phyloP scores from a whole-genome alignment of 2,113 vertebrate species.

The Nothocercus nigrocapillus region DNA sequence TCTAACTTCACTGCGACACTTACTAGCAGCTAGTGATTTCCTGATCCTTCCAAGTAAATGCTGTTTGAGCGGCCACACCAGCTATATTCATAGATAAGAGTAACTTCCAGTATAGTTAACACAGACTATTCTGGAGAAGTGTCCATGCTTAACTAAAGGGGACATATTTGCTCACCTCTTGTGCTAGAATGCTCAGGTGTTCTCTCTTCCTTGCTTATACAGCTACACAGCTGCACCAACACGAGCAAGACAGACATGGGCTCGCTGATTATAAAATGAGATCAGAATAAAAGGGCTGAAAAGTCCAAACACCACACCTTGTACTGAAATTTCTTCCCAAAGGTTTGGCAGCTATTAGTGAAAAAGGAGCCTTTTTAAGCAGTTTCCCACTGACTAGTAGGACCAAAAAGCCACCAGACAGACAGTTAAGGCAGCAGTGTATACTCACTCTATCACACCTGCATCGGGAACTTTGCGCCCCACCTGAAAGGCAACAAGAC shows the following conservation, averaged over 20 bases:
- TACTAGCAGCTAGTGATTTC: not conserved
- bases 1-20: not conserved
- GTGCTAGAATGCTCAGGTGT: not conserved
- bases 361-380: not conserved
- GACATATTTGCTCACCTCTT: not conserved
- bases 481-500: slow-evolving; percentile 73
- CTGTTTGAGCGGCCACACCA: not conserved
- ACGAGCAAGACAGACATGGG: not conserved
- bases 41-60: not conserved
- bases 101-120: not conserved
- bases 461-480: slow-evolving; percentile 82
- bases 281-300: not conserved
- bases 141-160: not conserved
- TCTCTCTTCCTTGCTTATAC: not conserved
- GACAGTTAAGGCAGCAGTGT: not conserved
- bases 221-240: not conserved
- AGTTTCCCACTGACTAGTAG: fast-evolving
- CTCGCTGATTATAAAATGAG: not conserved
- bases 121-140: not conserved
- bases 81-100: not conserved
- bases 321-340: not conserved
- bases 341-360: too few relatives aligned
- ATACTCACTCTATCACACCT: slow-evolving; percentile 90
- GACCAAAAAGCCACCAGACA: fast-evolving
- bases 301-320: not conserved